Base-by-base conservation (phyloP, 2,888 invertebrate species). In the Alloplasta piceator region DNA sequence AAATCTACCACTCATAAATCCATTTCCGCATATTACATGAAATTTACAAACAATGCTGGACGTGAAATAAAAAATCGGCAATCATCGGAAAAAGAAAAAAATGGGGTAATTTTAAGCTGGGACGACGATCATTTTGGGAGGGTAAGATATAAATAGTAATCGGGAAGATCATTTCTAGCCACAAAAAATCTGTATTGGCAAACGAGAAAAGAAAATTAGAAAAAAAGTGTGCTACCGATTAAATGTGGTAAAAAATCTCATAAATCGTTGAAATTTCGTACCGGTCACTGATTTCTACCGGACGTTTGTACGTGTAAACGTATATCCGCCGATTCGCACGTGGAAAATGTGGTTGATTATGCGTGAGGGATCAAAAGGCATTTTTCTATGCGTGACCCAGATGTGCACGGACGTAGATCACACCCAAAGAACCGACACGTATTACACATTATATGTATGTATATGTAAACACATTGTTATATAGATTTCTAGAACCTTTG, bases 331-430 rank as follows among this genome's bases (percentile, higher is more conserved):
- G 26, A 48, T 73, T 68, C 43, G 41, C 67, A 46, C 58, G 55
- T 50, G 39, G 41, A 67, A 46, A 64, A 58, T 38, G n/a, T 70
- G 36, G 52, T 63, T 36, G 52, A 67, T 76, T 60, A 46, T 66
- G 67, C 74, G 36, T 26, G 60, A 67, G 75, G 58, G 41, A 79
- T 50, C 43, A 58, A 26, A 26, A 52, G 46, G 63, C 41, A 58
- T 75, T 64, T 79, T 80, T 63, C 36, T 26, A 66, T 70, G 68
- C 56, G 56, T 71, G 79, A 80, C 79, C 79, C 71, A 80, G 52
- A 71, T 80, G 75, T 55, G 70, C 79, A 75, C 58, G 52, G 39
- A 55, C 61, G 71, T 70, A 75, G 46, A 66, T 66, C 75, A 56
- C 38, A 58, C 43, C 61, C 56, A 9, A 56, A 55, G 72, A 39